Conservation (phyloP, 2,797 vertebrate genomes). For the Macrochelys suwanniensis region DNA sequence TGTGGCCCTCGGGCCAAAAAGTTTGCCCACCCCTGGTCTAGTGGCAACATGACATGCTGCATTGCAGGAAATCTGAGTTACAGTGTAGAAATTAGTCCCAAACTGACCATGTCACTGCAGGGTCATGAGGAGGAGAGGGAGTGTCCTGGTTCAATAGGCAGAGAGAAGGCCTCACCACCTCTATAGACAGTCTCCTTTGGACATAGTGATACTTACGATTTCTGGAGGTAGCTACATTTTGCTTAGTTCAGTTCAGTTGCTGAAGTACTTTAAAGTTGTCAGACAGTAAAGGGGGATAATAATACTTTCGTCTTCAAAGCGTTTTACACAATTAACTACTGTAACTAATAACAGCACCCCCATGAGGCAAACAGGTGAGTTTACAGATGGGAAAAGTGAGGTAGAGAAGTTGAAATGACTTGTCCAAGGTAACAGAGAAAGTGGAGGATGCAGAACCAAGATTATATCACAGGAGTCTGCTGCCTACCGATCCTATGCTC, state of each 20-base stretch:
- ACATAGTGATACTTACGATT: neutral
- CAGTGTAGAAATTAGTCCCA: neutral
- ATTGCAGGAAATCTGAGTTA: neutral
- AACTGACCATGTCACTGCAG: neutral
- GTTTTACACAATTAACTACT: neutral
- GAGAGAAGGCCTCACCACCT: neutral
- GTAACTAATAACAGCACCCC: neutral
- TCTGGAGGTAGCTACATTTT: neutral
- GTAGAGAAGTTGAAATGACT: neutral
- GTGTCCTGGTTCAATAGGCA: neutral
- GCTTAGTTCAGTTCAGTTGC: neutral
- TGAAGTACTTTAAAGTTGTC: neutral
- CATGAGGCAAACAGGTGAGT: neutral
- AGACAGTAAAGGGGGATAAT: neutral
- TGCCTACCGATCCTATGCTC: neutral
- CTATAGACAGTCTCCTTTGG: accelerated
- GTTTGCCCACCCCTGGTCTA: neutral
- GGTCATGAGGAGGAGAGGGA: neutral
- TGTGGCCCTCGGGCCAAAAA: too few species aligned
- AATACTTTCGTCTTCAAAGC: neutral
- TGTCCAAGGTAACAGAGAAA: neutral
- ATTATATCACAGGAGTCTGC: neutral
- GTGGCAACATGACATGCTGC: neutral
- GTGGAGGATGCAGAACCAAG: accelerated
- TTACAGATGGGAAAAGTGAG: neutral